Evolutionary conservation across 2,888 invertebrate genomes (phyloP).

Genomic region (Nymphalis polychloros): DNA sequence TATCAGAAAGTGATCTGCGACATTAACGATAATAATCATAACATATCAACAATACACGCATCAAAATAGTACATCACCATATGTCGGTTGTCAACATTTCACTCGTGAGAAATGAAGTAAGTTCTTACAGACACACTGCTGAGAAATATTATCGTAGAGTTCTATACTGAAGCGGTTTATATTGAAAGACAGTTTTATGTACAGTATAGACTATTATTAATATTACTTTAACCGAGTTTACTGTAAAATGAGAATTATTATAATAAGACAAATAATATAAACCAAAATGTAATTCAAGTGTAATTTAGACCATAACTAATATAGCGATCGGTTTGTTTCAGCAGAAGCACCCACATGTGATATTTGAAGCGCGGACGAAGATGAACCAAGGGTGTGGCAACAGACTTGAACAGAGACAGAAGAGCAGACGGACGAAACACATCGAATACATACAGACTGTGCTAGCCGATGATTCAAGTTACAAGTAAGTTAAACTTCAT

Average conservation of each 20-base stretch:
- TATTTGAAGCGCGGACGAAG: constrained; percentile 96
- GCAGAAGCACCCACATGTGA: constrained; percentile 99
- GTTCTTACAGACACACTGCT: no score
- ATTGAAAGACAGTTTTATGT: no score
- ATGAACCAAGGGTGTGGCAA: constrained; percentile 96
- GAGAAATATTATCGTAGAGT: no score
- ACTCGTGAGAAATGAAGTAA: no score
- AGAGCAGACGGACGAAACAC: constrained; percentile 85
- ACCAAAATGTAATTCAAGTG: neutral
- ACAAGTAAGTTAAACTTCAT: constrained; percentile 55
- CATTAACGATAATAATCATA: no score
- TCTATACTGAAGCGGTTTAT: no score
- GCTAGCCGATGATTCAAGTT: constrained; percentile 63
- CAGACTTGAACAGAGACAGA: constrained; percentile 85
- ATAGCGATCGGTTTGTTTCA: constrained; percentile 83
- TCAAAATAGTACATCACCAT: no score
- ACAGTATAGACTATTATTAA: no score
- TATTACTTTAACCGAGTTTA: no score
- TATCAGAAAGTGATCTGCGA: no score
- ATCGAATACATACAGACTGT: constrained; percentile 69
- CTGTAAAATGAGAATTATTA: neutral
- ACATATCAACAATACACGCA: no score
- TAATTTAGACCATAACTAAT: constrained; percentile 32
- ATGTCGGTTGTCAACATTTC: no score
- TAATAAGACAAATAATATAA: neutral